Evolutionary conservation across 2,888 invertebrate genomes (phyloP).

Genomic region (Oegoconia quadripuncta): DNA sequence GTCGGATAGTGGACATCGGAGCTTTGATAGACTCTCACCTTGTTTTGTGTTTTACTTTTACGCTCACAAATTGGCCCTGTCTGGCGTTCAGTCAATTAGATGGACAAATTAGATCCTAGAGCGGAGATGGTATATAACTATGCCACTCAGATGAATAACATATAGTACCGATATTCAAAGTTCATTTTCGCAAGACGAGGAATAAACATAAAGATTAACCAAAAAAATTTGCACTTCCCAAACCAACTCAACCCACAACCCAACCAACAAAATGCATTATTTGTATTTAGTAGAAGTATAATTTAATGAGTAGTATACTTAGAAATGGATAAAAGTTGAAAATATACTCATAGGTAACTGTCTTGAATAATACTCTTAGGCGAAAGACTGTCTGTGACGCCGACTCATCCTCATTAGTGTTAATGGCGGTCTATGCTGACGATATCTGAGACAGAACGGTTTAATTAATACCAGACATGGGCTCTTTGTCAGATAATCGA

Average conservation of each 20-base stretch:
- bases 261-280: too few species aligned
- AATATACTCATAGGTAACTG: neutral
- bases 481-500: constrained; percentile 50
- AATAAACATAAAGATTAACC: too few species aligned
- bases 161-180: neutral
- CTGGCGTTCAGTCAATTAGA: constrained; percentile 44
- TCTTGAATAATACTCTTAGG: constrained; percentile 4
- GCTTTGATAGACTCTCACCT: constrained; percentile 54
- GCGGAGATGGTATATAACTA: constrained; percentile 1
- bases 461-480: constrained; percentile 54
- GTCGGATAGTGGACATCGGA: constrained; percentile 66
- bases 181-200: too few species aligned
- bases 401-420: constrained; percentile 51
- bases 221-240: too few species aligned
- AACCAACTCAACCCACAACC: too few species aligned
- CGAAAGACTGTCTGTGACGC: constrained; percentile 27
- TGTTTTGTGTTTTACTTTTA: constrained; percentile 57
- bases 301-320: neutral
- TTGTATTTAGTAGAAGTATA: neutral
- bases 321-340: neutral
- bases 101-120: constrained; percentile 23
- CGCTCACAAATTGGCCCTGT: constrained; percentile 48
- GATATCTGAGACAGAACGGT: constrained; percentile 58
- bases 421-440: constrained; percentile 49
- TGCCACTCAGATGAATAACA: neutral